Evolutionary conservation across 2,797 vertebrate species (phyloP).

Genomic region (Pristis pectinata): DNA sequence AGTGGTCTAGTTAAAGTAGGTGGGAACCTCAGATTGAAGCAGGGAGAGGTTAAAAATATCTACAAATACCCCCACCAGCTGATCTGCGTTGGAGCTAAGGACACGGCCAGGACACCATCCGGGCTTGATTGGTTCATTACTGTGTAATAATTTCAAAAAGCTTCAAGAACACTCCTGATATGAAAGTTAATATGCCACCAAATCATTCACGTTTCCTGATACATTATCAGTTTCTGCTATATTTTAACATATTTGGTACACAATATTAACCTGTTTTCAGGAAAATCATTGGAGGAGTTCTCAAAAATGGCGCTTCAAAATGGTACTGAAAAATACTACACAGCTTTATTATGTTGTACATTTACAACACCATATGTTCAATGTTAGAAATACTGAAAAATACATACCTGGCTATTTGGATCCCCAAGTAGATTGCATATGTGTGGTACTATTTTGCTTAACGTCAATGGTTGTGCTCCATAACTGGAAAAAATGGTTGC

Average conservation of each 20-base stretch:
- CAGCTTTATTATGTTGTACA: neutral
- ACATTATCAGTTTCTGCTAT: neutral
- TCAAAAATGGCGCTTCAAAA: neutral
- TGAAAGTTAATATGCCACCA: neutral
- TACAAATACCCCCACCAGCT: too few species aligned
- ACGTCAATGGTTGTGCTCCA: slow-evolving; percentile 71
- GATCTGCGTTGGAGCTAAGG: too few species aligned
- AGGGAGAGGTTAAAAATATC: too few species aligned
- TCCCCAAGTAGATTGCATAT: slow-evolving; percentile 80
- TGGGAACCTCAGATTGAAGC: too few species aligned
- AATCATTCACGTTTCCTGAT: neutral
- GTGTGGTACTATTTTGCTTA: slow-evolving; percentile 88
- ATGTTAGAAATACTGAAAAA: neutral
- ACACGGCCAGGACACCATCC: too few species aligned
- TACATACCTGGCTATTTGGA: slow-evolving; percentile 83
- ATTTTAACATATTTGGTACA: neutral
- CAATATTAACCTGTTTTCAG: too few species aligned
- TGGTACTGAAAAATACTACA: neutral
- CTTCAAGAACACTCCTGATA: neutral
- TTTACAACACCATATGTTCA: neutral
- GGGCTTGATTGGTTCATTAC: neutral
- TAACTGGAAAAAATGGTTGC: slow-evolving; percentile 55
- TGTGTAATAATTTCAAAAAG: neutral
- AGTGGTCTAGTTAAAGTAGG: too few species aligned
- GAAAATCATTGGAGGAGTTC: neutral